phyloP scores from a whole-genome alignment of 1,140 invertebrate species.

The Drosophila ficusphila region DNA sequence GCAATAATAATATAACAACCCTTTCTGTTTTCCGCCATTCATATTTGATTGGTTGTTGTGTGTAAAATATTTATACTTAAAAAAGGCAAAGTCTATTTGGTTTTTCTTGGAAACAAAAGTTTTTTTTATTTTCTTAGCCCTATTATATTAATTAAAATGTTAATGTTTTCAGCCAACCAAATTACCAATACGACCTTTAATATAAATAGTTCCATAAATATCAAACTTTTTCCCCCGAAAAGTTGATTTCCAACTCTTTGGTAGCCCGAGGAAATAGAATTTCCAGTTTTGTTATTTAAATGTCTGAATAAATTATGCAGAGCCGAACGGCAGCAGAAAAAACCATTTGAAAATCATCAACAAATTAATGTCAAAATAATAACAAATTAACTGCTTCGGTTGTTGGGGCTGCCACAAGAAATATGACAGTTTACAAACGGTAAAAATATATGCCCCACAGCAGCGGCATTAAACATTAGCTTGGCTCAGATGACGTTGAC shows the following conservation, averaged over 20 bases:
- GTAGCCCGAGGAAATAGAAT: conserved; percentile 10
- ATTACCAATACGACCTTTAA: background rate
- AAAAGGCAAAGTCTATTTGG: too few relatives aligned
- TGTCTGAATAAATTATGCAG: conserved; percentile 49
- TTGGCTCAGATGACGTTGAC: conserved; percentile 66
- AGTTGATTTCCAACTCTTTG: background rate
- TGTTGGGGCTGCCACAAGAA: conserved; percentile 14
- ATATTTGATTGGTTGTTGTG: background rate
- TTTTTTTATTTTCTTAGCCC: too few relatives aligned
- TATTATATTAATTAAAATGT: background rate
- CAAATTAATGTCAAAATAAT: conserved; percentile 71
- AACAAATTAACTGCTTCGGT: conserved; percentile 63
- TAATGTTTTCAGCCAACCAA: background rate
- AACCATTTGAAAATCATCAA: conserved; percentile 62
- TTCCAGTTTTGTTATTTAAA: conserved; percentile 25
- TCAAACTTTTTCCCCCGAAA: background rate
- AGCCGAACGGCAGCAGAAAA: conserved; percentile 13
- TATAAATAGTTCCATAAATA: background rate
- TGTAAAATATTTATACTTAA: too few relatives aligned
- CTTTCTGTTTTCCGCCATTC: background rate
- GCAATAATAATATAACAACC: background rate
- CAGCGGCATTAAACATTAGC: conserved; percentile 40
- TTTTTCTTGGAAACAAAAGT: too few relatives aligned
- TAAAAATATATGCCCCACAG: conserved; percentile 53
- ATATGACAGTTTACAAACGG: conserved; percentile 71